These are phyloP conservation scores for Eurosta solidaginis DNA, from an alignment of 1,140 invertebrate genomes.

Conservation along the genomic window DNA sequence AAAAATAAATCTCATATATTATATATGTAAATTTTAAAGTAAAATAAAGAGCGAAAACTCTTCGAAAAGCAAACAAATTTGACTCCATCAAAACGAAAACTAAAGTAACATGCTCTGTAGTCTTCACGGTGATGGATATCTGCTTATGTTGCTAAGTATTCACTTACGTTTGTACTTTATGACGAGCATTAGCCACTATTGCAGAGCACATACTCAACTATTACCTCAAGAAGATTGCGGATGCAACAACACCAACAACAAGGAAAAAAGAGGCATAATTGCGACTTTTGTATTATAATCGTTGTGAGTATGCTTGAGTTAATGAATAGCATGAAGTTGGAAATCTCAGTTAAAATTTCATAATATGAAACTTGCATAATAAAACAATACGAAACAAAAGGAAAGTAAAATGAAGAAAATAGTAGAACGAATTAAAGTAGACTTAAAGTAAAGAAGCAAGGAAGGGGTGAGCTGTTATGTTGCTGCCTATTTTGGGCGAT, in stretches of 20 bases:
- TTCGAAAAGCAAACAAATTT: not conserved
- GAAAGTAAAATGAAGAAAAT: not conserved
- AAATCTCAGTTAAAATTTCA: slow-evolving; percentile 30
- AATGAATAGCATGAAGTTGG: slow-evolving; percentile 29
- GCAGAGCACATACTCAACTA: not conserved
- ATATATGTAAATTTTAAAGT: not conserved
- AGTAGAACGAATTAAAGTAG: too few species aligned
- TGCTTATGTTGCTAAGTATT: not conserved
- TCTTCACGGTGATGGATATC: not conserved
- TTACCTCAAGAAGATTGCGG: not conserved
- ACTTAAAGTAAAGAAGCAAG: too few species aligned
- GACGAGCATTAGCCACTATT: not conserved
- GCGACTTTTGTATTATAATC: not conserved
- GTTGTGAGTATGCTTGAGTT: slow-evolving; percentile 10
- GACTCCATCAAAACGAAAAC: not conserved
- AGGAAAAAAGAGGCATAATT: not conserved
- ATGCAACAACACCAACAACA: not conserved
- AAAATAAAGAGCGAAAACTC: not conserved
- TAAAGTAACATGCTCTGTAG: not conserved
- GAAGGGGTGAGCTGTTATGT: too few species aligned
- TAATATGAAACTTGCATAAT: slow-evolving; percentile 25
- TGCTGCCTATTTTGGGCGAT: not conserved
- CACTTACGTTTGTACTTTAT: not conserved
- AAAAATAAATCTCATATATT: slow-evolving; percentile 12
- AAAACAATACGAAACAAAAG: not conserved